phyloP scores from a whole-genome alignment of 2,797 vertebrate species.

The Phylloscopus collybita region DNA sequence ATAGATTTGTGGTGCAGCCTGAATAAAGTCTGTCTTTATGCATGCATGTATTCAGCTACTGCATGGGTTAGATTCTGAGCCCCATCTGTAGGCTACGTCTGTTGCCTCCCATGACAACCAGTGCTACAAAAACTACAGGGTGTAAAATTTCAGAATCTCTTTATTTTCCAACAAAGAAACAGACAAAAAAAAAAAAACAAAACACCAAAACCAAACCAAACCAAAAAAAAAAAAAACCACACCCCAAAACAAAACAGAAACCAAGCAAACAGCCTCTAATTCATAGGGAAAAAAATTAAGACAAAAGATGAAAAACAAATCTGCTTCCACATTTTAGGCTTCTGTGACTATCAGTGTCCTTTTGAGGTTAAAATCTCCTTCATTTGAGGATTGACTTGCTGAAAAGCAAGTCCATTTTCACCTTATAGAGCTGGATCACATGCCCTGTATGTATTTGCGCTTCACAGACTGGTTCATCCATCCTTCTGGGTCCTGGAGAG shows the following conservation, averaged over 20 bases:
- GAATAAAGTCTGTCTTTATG: constrained; percentile 15
- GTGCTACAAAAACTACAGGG: not conserved
- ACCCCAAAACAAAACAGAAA: not conserved
- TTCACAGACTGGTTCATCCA: not conserved
- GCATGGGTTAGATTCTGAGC: not conserved
- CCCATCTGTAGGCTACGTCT: not conserved
- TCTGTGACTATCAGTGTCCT: not conserved
- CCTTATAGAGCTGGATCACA: not conserved
- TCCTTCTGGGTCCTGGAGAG: not conserved
- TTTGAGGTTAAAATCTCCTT: not conserved
- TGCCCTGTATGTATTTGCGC: not conserved
- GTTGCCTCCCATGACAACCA: not conserved
- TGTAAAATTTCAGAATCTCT: constrained; percentile 6
- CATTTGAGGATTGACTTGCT: not conserved
- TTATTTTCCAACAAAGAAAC: not conserved
- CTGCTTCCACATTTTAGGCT: not conserved
- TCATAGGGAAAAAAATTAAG: not conserved
- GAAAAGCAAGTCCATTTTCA: not conserved
- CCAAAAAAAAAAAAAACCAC: not conserved
- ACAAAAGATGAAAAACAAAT: not conserved
- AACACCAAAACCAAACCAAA: too few species aligned
- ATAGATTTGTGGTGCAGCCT: constrained; percentile 9
- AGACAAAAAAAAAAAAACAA: not conserved
- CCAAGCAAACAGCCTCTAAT: not conserved
- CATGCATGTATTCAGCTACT: not conserved